Percentiles rank a stretch among this genome's conserved stretches.
Conservation (phyloP, 2,113 vertebrate species). For the Vulpes vulpes region DNA sequence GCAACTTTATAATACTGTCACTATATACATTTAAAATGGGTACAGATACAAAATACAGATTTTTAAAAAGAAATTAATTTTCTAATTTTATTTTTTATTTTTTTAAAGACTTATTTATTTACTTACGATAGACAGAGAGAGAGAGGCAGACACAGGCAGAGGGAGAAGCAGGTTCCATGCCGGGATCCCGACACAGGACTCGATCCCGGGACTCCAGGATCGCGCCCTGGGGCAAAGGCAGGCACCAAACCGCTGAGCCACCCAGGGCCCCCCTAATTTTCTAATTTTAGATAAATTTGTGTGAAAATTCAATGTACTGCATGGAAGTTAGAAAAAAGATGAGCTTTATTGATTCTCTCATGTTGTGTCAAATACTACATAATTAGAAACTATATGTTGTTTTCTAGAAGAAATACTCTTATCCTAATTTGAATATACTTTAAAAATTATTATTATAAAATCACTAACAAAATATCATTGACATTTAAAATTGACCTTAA, state of each 20-base stretch:
- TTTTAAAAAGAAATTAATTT: background rate
- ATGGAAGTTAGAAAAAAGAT: background rate
- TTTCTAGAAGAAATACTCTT: background rate
- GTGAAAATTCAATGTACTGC: background rate
- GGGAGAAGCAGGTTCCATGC: too few species aligned
- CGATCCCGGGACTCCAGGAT: background rate
- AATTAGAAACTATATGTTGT: background rate
- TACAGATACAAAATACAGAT: background rate
- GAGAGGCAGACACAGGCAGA: background rate
- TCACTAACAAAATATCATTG: conserved; percentile 18
- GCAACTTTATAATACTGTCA: background rate
- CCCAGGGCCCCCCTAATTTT: background rate
- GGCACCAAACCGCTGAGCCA: background rate
- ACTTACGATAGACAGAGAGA: background rate
- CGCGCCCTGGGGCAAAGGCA: background rate
- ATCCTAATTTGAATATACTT: background rate
- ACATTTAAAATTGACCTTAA: conserved; percentile 46
- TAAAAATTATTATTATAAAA: conserved; percentile 22
- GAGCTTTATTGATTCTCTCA: background rate
- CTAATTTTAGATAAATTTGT: background rate
- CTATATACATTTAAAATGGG: conserved; percentile 1
- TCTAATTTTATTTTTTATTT: background rate
- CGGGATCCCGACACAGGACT: too few species aligned
- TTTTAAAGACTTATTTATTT: background rate
- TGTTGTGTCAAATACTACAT: background rate